Evolutionary conservation across 2,797 vertebrate species (phyloP).

Genomic region (Thamnophis elegans): DNA sequence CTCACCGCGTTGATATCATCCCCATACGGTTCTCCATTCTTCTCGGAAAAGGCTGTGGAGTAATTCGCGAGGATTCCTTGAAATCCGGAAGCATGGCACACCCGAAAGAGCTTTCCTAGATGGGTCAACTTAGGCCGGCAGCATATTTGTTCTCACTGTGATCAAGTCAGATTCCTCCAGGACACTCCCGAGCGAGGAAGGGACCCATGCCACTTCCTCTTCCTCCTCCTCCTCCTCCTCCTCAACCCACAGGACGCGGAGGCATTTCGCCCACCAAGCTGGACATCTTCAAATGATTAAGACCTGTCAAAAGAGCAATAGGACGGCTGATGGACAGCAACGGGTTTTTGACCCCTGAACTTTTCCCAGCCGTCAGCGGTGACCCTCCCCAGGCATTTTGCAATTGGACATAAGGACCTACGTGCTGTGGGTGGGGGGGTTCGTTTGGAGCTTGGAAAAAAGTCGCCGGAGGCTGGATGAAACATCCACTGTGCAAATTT

Average conservation of each 20-base stretch:
- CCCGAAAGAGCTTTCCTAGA: neutral
- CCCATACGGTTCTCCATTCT: neutral
- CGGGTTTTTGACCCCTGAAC: no score
- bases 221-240: neutral
- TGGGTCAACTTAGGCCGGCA: neutral
- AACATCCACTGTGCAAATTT: neutral
- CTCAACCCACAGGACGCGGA: neutral
- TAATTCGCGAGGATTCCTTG: neutral
- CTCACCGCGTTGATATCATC: neutral
- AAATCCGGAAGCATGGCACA: neutral
- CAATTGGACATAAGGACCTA: no score
- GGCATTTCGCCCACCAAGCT: neutral
- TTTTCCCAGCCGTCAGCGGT: no score
- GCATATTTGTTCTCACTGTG: neutral
- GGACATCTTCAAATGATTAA: neutral
- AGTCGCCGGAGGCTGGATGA: accelerated
- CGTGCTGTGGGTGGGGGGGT: no score
- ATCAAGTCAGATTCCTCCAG: neutral
- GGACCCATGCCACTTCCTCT: neutral
- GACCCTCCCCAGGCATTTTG: neutral
- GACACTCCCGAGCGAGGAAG: neutral
- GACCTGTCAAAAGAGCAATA: neutral
- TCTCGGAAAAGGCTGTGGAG: neutral
- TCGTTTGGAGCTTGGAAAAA: no score
- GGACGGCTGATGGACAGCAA: neutral